Evolutionary conservation across 2,113 vertebrate species (phyloP), one percentile per base, ranked within the genome.

Genomic region (Petrocephalus zakoni): DNA sequence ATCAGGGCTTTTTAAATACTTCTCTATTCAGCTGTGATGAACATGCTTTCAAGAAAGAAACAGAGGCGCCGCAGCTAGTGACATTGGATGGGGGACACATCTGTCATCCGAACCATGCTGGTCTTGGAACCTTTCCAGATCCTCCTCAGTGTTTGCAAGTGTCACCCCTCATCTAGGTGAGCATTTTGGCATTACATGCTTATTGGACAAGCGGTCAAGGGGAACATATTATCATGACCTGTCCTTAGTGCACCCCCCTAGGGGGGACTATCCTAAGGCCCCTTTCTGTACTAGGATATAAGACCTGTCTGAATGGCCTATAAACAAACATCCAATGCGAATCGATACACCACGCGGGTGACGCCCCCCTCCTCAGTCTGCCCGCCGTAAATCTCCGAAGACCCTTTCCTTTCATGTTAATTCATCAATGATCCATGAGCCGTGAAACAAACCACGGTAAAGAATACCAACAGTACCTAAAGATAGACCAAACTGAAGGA

Each of bases 361-460:
- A 78, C 58, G 90, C 90, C 10, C 61, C 61, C 25, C 5, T 91
- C 91, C 92, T 91, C 89, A 83, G 93, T 91, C 93, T 87, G 86
- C 88, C 90, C 56, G 5, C 91, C 91, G 92, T 94, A 93, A 95
- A 95, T 95, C 93, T 94, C 91, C 8, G 75, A 91, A 90, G 93
- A 88, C 91, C 72, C 83, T 90, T 92, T 89, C 91, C 90, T 92
- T 87, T 90, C 93, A 95, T 93, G 94, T 96, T 95, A 95, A 95
- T 95, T 95, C 93, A 95, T 95, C 93, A 94, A 95, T 93, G 92
- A 92, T 94, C 93, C 88, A 89, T 92, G 92, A 94, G 92, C 92
- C 90, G 88, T 94, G 93, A 95, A 95, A 94, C 93, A 91, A 78
- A 91, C 90, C 90, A 91, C 49, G n/a, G 90, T 55, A 78, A 92